Base-by-base conservation (phyloP, 92 coral and sea anemone genomes). In the Parazoanthus darwini region DNA sequence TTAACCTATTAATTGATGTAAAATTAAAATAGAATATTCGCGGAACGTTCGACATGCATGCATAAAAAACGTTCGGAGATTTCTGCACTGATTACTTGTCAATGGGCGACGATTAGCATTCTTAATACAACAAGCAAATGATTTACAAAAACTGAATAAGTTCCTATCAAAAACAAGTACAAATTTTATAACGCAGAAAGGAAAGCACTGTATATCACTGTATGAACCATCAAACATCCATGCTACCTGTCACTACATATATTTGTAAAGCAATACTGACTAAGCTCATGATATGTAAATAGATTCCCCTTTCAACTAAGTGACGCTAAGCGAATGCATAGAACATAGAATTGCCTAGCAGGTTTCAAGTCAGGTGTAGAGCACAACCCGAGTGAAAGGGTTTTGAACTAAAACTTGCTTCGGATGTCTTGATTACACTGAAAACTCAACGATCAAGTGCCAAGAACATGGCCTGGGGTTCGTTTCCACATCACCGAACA, bases 401-500 rank as follows among this genome's bases (percentile, higher is more conserved):
- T 13, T 54, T 54, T 13, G 9, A 11, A 11, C 3, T 13, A 63
- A 63, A 63, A 63, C 70, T 23, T 63, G 70, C 70, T 63, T 63
- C 8, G 26, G 70, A 18, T 16, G 5, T 63, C 70, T 20, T 20
- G 26, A 63, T 13, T 54, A 20, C 18, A 63, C 1, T 63, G 18
- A 1, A 29, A 63, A 63, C 70, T 63, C 70, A 0, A 63, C 26
- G 25, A 63, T 14, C 25, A 3, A 23, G 70, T 63, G 70, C 70
- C 70, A 63, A 5, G n/a, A 63, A 20, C 70, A 63, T 63, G 70
- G 8, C 25, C 70, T 63, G 0, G 82, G 16, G 18, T 44, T 78
- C 66, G 51, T 46, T 78, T 78, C 56, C 63, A 78, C 63, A 78
- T 78, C 82, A 23, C 29, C 59, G 56, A 78, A 48, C 82, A 78